Evolutionary conservation across 2,888 invertebrate species (phyloP).

Genomic region (Habrosyne pyritoides): DNA sequence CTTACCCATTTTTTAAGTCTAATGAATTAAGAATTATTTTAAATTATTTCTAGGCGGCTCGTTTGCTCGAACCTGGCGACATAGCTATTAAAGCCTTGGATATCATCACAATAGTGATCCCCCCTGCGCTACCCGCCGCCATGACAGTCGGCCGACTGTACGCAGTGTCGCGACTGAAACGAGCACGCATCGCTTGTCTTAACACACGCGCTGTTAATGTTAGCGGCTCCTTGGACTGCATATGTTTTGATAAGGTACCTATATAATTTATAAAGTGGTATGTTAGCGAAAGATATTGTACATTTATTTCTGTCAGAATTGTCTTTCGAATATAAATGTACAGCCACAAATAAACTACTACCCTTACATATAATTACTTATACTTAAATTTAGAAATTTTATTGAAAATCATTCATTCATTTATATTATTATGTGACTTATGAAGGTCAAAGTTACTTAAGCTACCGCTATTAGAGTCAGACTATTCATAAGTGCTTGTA

Average conservation of each 20-base stretch:
- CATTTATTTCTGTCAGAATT: too few species aligned
- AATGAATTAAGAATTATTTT: background rate
- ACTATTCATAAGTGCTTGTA: too few species aligned
- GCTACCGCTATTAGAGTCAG: too few species aligned
- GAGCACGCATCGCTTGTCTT: constrained; percentile 93
- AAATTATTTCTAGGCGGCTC: constrained; percentile 75
- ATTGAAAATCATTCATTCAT: too few species aligned
- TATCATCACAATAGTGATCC: constrained; percentile 97
- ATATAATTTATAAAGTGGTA: background rate
- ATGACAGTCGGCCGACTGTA: constrained; percentile 97
- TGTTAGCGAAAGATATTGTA: too few species aligned
- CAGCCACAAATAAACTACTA: too few species aligned
- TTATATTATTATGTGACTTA: too few species aligned
- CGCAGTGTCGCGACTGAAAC: constrained; percentile 92
- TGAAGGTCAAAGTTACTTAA: too few species aligned
- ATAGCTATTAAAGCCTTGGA: constrained; percentile 92
- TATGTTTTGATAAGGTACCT: constrained; percentile 94
- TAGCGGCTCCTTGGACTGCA: constrained; percentile 93
- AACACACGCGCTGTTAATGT: constrained; percentile 97
- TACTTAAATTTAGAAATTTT: too few species aligned
- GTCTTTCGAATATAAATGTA: too few species aligned
- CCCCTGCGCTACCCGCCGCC: constrained; percentile 97
- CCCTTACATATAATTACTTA: too few species aligned
- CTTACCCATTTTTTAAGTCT: too few species aligned
- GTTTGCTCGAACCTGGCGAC: constrained; percentile 84